Conservation (phyloP, 2,888 invertebrate genomes). For the Brenthis hecate region DNA sequence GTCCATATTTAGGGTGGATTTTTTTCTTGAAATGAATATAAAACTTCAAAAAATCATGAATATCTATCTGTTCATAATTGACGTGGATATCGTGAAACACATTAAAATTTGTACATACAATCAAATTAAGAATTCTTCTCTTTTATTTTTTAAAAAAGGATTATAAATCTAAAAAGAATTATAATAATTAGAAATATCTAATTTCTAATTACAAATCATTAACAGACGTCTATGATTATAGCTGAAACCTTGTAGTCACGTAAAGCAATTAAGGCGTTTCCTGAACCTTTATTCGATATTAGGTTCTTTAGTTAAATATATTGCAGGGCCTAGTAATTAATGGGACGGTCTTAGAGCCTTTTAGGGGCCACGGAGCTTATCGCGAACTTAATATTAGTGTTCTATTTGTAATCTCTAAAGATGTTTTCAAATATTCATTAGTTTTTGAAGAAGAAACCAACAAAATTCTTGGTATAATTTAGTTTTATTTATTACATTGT, state of each 20-base stretch:
- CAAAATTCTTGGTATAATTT: background rate
- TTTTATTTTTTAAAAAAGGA: no score
- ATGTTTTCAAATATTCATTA: slow-evolving; percentile 27
- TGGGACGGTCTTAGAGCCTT: slow-evolving; percentile 41
- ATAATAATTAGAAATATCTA: no score
- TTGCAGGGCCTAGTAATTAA: slow-evolving; percentile 60
- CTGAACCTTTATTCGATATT: slow-evolving; percentile 69
- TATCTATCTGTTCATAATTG: no score
- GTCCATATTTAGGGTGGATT: no score
- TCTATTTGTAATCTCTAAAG: slow-evolving; percentile 37
- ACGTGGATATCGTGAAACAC: no score
- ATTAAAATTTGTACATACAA: no score
- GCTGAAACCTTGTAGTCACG: slow-evolving; percentile 49
- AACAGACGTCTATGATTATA: background rate
- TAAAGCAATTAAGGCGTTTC: slow-evolving; percentile 61
- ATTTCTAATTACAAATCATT: slow-evolving; percentile 10
- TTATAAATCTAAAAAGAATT: no score
- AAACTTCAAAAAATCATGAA: no score
- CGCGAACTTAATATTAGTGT: slow-evolving; percentile 33
- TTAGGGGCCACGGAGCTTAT: slow-evolving; percentile 36
- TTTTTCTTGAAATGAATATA: no score
- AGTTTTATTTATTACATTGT: no score
- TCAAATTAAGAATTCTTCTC: no score
- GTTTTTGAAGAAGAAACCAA: background rate
- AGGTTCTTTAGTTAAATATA: slow-evolving; percentile 65